Evolutionary conservation across 1,140 invertebrate species (phyloP), one percentile per base, ranked within the genome.

Genomic region (Oncopeltus fasciatus): DNA sequence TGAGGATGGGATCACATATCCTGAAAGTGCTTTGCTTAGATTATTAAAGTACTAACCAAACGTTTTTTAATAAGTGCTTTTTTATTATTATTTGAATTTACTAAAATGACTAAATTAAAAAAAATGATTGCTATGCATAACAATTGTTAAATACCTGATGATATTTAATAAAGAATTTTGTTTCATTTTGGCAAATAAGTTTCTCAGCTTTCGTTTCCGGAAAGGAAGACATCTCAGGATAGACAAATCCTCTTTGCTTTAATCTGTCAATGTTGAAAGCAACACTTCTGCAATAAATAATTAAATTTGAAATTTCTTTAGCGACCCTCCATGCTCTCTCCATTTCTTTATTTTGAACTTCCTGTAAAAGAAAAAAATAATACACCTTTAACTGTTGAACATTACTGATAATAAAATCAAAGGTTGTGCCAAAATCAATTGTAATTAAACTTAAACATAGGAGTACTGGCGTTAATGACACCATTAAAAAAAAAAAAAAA

Each of bases 191-290:
- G 67, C 84, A 86, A 69, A 95, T 87, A 27, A 88, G 78, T 70
- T 92, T 91, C 70, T 96, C 92, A 2, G 92, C 91, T 76, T 95
- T 96, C 0, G 86, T 91, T 77, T 98, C 95, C 0, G 92, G 88
- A 70, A 97, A 96, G 2, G 92, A 96, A 33, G 90, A 95, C 93
- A 98, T 97, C 74, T 98, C 92, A 53, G 69, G 67, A 72, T 85
- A 92, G 18, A 88, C 77, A 71, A 88, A 86, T 4, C 82, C 83
- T 65, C 83, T 83, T 24, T 73, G 75, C 53, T 76, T 77, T 16
- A 86, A 72, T 67, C 79, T 73, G 2, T 89, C 86, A 51, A 81
- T 74, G 68, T 84, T 85, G 72, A 92, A 92, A 1, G 86, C 82
- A 1, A 95, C 90, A 21, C 93, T 92, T 63, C 89, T 82, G 74